Percentiles rank a stretch among this genome's conserved stretches.
phyloP scores from a whole-genome alignment of 2,113 vertebrate genomes.

The Apodemus speciosus region DNA sequence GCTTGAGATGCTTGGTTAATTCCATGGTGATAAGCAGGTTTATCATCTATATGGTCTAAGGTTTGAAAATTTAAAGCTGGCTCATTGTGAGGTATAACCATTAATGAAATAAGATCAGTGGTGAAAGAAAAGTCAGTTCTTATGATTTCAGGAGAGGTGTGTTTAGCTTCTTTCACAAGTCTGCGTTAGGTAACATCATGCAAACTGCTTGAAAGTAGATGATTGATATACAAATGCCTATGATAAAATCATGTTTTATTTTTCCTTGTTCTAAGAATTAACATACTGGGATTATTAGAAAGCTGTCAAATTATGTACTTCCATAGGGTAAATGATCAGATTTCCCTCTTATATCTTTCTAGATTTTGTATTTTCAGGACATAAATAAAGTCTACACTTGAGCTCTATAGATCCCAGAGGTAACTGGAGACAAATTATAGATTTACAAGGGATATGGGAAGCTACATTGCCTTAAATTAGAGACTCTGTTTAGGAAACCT shows the following conservation, averaged over 20 bases:
- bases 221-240: background rate
- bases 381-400: background rate
- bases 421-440: background rate
- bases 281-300: background rate
- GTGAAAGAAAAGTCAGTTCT: background rate
- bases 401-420: background rate
- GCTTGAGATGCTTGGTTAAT: background rate
- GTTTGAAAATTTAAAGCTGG: background rate
- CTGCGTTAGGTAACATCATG: background rate
- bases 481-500: background rate
- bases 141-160: background rate
- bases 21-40: background rate
- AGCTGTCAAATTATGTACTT: background rate
- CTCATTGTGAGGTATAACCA: background rate
- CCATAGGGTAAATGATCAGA: background rate
- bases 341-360: background rate
- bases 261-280: background rate
- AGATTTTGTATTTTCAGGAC: background rate
- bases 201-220: background rate
- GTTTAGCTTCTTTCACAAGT: background rate
- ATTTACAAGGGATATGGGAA: background rate
- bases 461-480: background rate
- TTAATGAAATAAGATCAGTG: background rate
- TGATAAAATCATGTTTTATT: background rate
- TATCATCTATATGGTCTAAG: background rate